Evolutionary conservation across 2,888 invertebrate genomes (phyloP), one percentile per base, ranked within the genome.

Genomic region (Ellobium chinense): DNA sequence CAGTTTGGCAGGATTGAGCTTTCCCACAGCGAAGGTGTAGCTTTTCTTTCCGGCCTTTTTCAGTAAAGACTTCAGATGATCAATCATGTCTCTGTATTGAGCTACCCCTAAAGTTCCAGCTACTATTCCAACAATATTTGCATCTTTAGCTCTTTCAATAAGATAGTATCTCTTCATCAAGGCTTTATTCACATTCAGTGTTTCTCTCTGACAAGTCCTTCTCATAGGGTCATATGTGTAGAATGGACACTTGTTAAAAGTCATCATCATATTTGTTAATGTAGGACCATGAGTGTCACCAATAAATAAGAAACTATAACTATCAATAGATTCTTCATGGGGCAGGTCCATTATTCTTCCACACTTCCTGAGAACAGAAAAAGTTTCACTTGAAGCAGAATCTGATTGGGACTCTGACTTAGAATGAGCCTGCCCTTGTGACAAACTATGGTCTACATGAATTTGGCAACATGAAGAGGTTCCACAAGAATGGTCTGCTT

Each of bases 11-110:
- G 97, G 96, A 94, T 97, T 99, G 2, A 98, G 96, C 92, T 98
- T 98, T 5, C 99, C 99, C 76, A 99, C 97, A 34, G 97, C 97
- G 78, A 99, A 95, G 66, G 97, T 96, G 91, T 99, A 98, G 84
- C 96, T 96, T 91, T 97, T 98, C 91, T 98, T 98, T 0, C 96
- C 96, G 78, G 96, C 95, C 1, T 94, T 93, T 88, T 95, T 95
- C 58, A 97, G 95, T 74, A 97, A 93, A 74, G 94, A 92, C 91
- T 96, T 96, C 86, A 98, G 93, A 78, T 96, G 94, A n/a, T 94
- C 94, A 14, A 98, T 95, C 12, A 96, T 95, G 78, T 95, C 94
- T 60, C 96, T 94, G 82, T 92, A 92, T 79, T 96, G 95, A 76
- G 96, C 95, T 14, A 98, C 96, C 2, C 97, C 96, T 12, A 99